Base-by-base conservation (phyloP, 2,797 vertebrate genomes). In the Hypotaenidia okinawae region DNA sequence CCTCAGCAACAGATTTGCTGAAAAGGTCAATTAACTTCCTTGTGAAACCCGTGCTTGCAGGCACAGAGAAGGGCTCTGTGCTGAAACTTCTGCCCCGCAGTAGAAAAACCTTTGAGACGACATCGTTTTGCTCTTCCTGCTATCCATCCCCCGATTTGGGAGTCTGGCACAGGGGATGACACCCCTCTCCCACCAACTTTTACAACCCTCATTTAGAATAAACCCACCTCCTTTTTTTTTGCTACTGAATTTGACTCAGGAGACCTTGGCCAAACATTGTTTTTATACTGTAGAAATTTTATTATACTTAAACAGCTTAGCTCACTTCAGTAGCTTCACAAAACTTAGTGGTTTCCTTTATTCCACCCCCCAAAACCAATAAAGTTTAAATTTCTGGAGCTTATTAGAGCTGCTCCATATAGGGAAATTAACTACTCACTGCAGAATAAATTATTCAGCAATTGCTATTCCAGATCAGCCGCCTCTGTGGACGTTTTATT, bases 11-110 rank as follows among this genome's bases (percentile, higher is more conserved):
- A 91, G 55, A 82, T 87, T 45, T 75, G 61, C 84, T 94, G 90
- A 87, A 95, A 95, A 95, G 90, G 90, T 95, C 94, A 93, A 90
- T 93, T 95, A 92, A 82, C 78, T 95, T 92, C 93, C 81, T 90
- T 79, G 72, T 0, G 0, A 87, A 92, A 96, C 35, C n/a, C 35
- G 80, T 5, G 0, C 57, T 85, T 87, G 47, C 64, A 80, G 80
- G 66, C 32, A 57, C 18, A 74, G 81, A 79, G 90, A 90, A 90
- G 4, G 25, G 59, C 35, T 89, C 84, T 61, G 67, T 25, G 13
- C 30, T 89, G 63, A 74, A 92, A 82, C 55, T 41, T 35, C 57
- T 89, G 58, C 58, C 49, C 13, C 13, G 41, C 76, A 92, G 61
- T 13, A 37, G 61, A 92, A 92, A 84, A 82, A 74, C 3, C 9